Base-by-base conservation (phyloP, 2,797 vertebrate species). In the Scolopax bukidnonensis region DNA sequence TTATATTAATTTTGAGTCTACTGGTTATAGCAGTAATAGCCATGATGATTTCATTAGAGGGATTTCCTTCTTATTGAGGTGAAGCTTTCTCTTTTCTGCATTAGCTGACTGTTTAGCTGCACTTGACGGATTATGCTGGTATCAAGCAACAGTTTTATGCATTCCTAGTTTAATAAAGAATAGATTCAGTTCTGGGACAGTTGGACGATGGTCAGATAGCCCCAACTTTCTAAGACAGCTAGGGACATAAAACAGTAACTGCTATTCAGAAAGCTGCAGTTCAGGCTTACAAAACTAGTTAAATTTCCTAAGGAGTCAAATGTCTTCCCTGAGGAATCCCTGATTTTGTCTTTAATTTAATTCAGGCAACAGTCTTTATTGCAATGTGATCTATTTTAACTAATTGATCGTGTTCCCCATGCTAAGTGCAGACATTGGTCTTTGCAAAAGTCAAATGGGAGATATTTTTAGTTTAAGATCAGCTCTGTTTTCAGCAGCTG, bases 291-390 rank as follows among this genome's bases (percentile, higher is more conserved):
- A 69, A 69, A 89, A 76, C 9, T 38, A 93, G 20, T 32, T 74
- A 67, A 53, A 53, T 57, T 40, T 83, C 28, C 14, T 61, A n/a
- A 56, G 53, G 23, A 51, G 48, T 71, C 30, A 30, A 1, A n/a
- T 59, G 9, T 87, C 24, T 84, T 83, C 53, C 48, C 70, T 18
- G 32, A 85, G 40, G 54, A 59, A 17, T 61, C 15, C 33, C n/a
- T 54, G n/a, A 45, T 83, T 96, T 90, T 92, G 25, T 79, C 47
- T 94, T 91, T 68, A 32, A 30, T 83, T 94, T 69, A 82, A 65
- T 91, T 86, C 56, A 92, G 75, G 7, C 32, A 85, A 28, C 21
- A 67, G 14, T 40, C n/a, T 73, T 93, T 77, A 61, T 27, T 19
- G 6, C 7, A 79, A 50, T 27, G 27, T 89, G 38, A 59, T 60